phyloP scores from a whole-genome alignment of 2,888 invertebrate genomes.

The Hetaerina titia region DNA sequence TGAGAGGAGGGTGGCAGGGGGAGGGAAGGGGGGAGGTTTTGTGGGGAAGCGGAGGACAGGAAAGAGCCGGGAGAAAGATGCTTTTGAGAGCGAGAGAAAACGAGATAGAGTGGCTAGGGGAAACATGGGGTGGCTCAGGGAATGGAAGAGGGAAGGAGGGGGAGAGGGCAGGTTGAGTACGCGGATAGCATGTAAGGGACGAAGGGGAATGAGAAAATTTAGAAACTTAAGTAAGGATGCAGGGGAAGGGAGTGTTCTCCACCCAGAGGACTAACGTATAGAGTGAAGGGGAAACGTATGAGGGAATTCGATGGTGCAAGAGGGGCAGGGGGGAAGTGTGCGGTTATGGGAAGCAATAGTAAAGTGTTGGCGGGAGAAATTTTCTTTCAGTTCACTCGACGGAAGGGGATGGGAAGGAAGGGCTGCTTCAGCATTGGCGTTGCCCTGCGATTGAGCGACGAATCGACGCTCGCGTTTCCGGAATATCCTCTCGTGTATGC shows the following conservation, averaged over 20 bases:
- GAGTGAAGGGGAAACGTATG: neutral
- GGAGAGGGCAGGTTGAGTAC: neutral
- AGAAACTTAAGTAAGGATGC: neutral
- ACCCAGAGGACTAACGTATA: neutral
- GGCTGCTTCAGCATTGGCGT: neutral
- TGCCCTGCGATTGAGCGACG: neutral
- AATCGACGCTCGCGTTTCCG: neutral
- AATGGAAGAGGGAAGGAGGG: neutral
- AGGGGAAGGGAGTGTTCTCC: neutral
- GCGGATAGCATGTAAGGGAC: neutral
- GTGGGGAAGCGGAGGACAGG: neutral
- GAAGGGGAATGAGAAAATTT: neutral
- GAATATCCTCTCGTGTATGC: neutral
- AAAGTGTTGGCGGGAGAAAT: neutral
- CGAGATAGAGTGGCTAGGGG: neutral
- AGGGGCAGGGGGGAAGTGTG: neutral
- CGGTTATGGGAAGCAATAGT: neutral
- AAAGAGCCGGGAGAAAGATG: slow-evolving; percentile 18
- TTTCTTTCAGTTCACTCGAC: neutral
- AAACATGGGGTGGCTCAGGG: neutral
- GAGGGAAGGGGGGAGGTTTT: neutral
- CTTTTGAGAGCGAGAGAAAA: neutral
- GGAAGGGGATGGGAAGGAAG: neutral
- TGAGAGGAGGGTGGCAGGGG: no score
- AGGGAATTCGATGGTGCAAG: neutral